Conservation (phyloP, 92 coral and sea anemone species). For the Epizoanthus illoricatus region DNA sequence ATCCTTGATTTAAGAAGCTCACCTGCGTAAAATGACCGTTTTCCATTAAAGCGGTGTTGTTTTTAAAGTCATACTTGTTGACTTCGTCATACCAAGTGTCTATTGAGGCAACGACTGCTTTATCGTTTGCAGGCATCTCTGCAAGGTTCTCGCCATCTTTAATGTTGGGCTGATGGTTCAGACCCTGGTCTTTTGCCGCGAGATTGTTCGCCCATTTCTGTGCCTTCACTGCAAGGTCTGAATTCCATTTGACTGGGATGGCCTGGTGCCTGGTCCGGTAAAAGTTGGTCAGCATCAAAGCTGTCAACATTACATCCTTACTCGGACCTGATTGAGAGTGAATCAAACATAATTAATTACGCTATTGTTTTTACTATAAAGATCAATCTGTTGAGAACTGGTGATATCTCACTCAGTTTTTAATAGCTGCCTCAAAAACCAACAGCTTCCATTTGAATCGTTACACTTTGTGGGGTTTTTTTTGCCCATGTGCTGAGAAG, state of each 20-base stretch:
- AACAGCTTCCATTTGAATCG: too few species aligned
- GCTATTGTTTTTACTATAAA: too few species aligned
- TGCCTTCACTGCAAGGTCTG: conserved; percentile 54
- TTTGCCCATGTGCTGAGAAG: too few species aligned
- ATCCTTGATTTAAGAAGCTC: neutral
- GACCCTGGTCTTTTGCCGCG: conserved; percentile 51
- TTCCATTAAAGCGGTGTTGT: conserved; percentile 48
- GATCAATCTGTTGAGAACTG: too few species aligned
- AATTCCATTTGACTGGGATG: conserved; percentile 44
- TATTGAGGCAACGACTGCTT: conserved; percentile 58
- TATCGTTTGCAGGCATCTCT: conserved; percentile 48
- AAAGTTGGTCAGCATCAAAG: conserved; percentile 66
- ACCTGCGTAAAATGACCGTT: conserved; percentile 88
- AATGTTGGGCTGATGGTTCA: conserved; percentile 48
- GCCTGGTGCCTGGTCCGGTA: conserved; percentile 68
- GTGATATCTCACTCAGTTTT: too few species aligned
- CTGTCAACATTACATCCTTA: conserved; percentile 1
- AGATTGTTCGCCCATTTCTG: conserved; percentile 72
- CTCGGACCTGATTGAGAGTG: neutral
- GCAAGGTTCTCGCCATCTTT: conserved; percentile 81
- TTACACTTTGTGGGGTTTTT: too few species aligned
- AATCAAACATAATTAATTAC: too few species aligned
- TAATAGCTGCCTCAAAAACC: too few species aligned
- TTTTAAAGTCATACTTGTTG: conserved; percentile 48
- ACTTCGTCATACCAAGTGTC: conserved; percentile 80